Conservation (phyloP, 2,888 invertebrate species). For the Nematopogon swammerdamellus region DNA sequence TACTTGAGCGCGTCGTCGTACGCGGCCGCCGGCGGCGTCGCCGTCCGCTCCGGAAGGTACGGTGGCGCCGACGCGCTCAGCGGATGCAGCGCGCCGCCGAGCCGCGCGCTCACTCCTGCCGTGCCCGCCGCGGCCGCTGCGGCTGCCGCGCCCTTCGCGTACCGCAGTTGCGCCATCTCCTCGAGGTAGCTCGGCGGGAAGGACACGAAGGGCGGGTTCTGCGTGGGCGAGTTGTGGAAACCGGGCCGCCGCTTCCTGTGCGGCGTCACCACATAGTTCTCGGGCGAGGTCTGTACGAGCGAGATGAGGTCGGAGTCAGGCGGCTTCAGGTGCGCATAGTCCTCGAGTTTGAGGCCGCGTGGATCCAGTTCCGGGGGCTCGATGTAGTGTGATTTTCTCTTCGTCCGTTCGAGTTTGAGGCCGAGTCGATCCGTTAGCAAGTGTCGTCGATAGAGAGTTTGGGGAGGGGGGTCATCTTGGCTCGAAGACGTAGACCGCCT, state of each 20-base stretch:
- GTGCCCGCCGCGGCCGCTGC: constrained; percentile 59
- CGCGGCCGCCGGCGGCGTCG: constrained; percentile 52
- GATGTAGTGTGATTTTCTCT: constrained; percentile 61
- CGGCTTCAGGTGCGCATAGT: constrained; percentile 62
- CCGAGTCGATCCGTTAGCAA: constrained; percentile 59
- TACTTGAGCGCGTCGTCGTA: constrained; percentile 58
- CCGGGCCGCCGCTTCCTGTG: constrained; percentile 83
- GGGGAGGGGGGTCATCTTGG: constrained; percentile 48
- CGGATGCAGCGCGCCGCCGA: constrained; percentile 51
- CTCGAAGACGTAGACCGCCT: constrained; percentile 51
- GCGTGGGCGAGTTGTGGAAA: constrained; percentile 83
- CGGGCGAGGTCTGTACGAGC: constrained; percentile 68
- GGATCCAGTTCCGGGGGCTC: constrained; percentile 69
- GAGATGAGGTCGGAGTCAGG: constrained; percentile 69
- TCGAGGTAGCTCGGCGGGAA: constrained; percentile 75
- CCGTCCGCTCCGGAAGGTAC: constrained; percentile 60
- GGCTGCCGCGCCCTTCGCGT: constrained; percentile 58
- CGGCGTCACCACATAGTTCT: constrained; percentile 84
- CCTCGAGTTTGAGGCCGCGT: constrained; percentile 62
- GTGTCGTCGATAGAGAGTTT: constrained; percentile 58
- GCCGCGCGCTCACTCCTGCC: constrained; percentile 36
- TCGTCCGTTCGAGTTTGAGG: constrained; percentile 59
- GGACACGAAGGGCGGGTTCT: constrained; percentile 84
- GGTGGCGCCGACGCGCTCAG: constrained; percentile 66
- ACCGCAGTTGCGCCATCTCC: constrained; percentile 62